Conservation (phyloP, 2,888 invertebrate genomes). For the Synanthedon vespiformis region DNA sequence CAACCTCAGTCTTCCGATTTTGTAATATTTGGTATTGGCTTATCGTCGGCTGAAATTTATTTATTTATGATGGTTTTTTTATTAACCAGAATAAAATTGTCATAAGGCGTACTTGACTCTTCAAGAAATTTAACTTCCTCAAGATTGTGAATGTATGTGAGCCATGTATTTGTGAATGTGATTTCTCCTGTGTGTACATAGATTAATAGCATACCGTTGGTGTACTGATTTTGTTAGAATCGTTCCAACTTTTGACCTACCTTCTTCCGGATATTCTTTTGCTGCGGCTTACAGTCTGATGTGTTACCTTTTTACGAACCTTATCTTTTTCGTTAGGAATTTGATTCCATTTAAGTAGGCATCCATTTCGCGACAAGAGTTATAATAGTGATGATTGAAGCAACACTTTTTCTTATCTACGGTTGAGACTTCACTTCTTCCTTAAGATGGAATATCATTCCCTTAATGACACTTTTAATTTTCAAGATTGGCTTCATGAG, state of each 20-base stretch:
- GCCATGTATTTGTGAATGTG: slow-evolving; percentile 1
- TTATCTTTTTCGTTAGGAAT: slow-evolving; percentile 26
- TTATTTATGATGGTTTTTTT: slow-evolving; percentile 4
- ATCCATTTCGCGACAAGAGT: slow-evolving; percentile 15
- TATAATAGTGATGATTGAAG: slow-evolving; percentile 11
- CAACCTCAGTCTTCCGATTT: no score
- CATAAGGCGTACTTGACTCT: neutral
- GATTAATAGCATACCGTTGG: slow-evolving; percentile 8
- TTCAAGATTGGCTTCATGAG: slow-evolving; percentile 13
- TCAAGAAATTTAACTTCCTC: slow-evolving; percentile 1
- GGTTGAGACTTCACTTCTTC: slow-evolving; percentile 26
- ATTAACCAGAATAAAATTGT: slow-evolving; percentile 7
- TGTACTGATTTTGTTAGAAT: neutral
- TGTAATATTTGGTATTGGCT: slow-evolving; percentile 20
- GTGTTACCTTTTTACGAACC: no score
- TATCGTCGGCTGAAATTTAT: slow-evolving; percentile 8
- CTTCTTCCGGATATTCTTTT: slow-evolving; percentile 19
- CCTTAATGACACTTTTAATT: slow-evolving; percentile 20
- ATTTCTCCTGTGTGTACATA: slow-evolving; percentile 17
- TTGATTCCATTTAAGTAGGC: slow-evolving; percentile 8
- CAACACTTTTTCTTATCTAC: slow-evolving; percentile 10
- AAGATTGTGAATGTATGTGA: neutral
- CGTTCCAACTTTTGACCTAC: slow-evolving; percentile 20
- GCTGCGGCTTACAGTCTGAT: slow-evolving; percentile 17
- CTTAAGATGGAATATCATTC: slow-evolving; percentile 22